Evolutionary conservation across 2,113 vertebrate species (phyloP).

Genomic region (Mesembrinibis cayennensis): DNA sequence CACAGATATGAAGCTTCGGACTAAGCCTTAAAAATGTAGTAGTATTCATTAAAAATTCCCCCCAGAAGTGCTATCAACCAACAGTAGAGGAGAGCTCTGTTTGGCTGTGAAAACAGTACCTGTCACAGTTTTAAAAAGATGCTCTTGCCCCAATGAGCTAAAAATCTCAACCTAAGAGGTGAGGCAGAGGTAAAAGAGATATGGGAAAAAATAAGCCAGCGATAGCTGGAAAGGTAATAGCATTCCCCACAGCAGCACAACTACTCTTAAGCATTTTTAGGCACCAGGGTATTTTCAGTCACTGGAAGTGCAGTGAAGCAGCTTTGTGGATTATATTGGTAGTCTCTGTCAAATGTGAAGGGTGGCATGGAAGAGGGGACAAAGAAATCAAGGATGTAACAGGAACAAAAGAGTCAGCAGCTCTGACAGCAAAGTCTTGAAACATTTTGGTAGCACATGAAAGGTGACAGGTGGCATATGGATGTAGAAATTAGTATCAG

Average conservation of each 20-base stretch:
- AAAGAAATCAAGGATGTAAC: background rate
- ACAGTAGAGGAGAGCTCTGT: background rate
- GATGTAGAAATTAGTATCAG: background rate
- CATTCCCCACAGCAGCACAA: background rate
- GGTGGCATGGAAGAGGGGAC: background rate
- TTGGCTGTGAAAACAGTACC: background rate
- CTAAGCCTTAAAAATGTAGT: background rate
- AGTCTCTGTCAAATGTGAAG: background rate
- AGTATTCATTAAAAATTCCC: background rate
- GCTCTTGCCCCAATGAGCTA: background rate
- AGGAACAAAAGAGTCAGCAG: background rate
- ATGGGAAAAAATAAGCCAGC: background rate
- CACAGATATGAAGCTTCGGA: background rate
- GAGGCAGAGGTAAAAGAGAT: background rate
- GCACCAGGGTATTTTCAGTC: background rate
- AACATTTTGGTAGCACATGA: background rate
- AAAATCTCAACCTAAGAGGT: background rate
- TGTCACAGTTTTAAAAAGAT: background rate
- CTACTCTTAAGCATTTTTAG: background rate
- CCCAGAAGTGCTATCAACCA: background rate
- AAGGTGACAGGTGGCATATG: background rate
- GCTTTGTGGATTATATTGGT: background rate
- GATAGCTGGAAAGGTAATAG: background rate
- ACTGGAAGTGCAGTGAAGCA: background rate
- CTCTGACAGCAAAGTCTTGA: background rate